Conservation (phyloP, 1,140 invertebrate genomes). For the Heliothis subflexa region DNA sequence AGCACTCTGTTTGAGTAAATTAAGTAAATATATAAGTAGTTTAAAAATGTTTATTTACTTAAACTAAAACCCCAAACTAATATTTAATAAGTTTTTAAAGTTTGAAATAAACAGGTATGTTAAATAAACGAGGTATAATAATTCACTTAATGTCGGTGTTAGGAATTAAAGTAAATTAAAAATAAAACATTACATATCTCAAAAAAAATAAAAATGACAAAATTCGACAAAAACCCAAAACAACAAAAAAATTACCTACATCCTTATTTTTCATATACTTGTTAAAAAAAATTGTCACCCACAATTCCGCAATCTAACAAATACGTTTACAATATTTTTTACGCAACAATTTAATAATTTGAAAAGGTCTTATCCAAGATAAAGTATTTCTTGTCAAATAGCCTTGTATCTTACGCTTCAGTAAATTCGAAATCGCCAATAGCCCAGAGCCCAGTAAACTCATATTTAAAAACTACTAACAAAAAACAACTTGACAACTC, state of each 20-base stretch:
- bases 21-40: no score
- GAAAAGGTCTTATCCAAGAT: conserved; percentile 55
- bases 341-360: conserved; percentile 42
- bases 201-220: no score
- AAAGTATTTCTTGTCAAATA: conserved; percentile 58
- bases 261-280: neutral
- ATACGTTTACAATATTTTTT: conserved; percentile 35
- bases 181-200: no score
- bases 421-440: conserved; percentile 60
- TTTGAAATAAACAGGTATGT: no score
- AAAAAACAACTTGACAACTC: conserved; percentile 31
- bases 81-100: no score
- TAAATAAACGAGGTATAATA: no score
- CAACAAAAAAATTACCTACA: neutral
- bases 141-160: no score
- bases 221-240: no score
- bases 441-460: conserved; percentile 46
- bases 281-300: neutral
- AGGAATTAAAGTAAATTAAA: no score
- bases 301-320: conserved; percentile 8
- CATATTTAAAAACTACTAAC: conserved; percentile 46
- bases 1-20: no score
- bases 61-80: no score
- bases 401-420: conserved; percentile 65
- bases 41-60: no score